Percentiles rank a stretch among this genome's conserved stretches.
These are phyloP conservation scores for Parasteatoda lunata DNA, from an alignment of 2,888 invertebrate species.

Conservation along the genomic window DNA sequence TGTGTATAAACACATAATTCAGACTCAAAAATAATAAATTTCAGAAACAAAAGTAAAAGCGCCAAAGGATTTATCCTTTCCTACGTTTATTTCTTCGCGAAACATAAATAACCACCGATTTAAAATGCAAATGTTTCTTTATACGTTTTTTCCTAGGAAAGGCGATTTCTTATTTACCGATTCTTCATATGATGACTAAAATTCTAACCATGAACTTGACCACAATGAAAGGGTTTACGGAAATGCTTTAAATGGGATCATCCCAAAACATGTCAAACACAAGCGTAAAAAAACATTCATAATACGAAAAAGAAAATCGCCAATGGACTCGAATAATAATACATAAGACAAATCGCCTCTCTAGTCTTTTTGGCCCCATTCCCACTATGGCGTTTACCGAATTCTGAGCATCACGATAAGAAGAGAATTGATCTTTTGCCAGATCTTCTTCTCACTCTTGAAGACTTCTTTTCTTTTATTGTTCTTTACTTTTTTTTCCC, in stretches of 20 bases:
- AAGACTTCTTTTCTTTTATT: constrained; percentile 16
- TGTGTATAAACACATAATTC: no score
- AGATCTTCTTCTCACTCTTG: constrained; percentile 25
- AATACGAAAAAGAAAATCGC: constrained; percentile 21
- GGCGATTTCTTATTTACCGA: neutral
- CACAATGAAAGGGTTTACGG: constrained; percentile 1
- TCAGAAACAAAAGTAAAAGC: no score
- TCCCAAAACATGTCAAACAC: constrained; percentile 7
- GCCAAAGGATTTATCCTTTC: no score
- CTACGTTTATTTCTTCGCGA: no score
- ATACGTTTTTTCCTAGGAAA: neutral
- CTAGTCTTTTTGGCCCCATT: constrained; percentile 24
- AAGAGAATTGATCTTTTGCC: constrained; percentile 60
- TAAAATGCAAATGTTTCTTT: neutral
- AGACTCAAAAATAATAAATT: no score
- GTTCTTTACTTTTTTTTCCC: constrained; percentile 21
- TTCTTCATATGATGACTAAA: neutral
- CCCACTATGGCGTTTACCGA: constrained; percentile 46
- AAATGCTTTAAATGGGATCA: constrained; percentile 28
- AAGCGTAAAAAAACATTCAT: neutral
- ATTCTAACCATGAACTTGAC: neutral
- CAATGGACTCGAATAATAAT: constrained; percentile 34
- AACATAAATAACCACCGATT: no score
- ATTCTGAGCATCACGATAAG: constrained; percentile 24
- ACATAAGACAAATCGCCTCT: constrained; percentile 19